Percentiles rank a stretch among this genome's conserved stretches.
Evolutionary conservation across 2,113 vertebrate genomes (phyloP).

Genomic region (Istiophorus platypterus): DNA sequence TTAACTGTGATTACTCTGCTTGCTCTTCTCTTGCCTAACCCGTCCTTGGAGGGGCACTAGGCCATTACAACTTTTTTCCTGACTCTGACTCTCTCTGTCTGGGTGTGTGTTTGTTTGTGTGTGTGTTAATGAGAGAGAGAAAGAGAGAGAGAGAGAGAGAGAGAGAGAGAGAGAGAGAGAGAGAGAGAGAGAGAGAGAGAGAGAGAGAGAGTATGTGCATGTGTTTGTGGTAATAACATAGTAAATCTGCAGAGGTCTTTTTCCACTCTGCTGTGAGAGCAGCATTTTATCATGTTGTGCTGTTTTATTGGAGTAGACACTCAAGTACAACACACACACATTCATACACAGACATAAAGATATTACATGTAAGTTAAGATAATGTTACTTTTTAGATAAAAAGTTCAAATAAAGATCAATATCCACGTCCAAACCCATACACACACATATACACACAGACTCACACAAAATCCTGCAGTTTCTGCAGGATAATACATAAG

Average conservation of each 20-base stretch:
- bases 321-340: slow-evolving; percentile 44
- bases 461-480: not conserved
- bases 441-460: not conserved
- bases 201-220: slow-evolving; percentile 3
- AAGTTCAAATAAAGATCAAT: not conserved
- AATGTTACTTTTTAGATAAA: slow-evolving; percentile 1
- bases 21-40: slow-evolving; percentile 55
- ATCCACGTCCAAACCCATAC: not conserved
- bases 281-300: slow-evolving; percentile 62
- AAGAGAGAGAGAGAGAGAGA: not conserved
- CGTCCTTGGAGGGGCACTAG: slow-evolving; percentile 78
- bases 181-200: not conserved
- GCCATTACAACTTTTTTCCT: slow-evolving; percentile 72
- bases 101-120: slow-evolving; percentile 7
- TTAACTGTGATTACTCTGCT: slow-evolving; percentile 78
- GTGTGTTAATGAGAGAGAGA: slow-evolving; percentile 1
- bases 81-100: no score
- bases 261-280: slow-evolving; percentile 70
- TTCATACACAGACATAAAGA: slow-evolving; percentile 24
- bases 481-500: not conserved
- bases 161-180: not conserved
- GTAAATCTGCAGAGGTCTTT: slow-evolving; percentile 80
- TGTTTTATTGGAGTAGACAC: slow-evolving; percentile 69
- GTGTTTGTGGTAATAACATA: slow-evolving; percentile 70
- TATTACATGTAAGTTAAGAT: slow-evolving; percentile 32